Conservation (phyloP, 1,140 invertebrate species). For the Drosophila biarmipes region DNA sequence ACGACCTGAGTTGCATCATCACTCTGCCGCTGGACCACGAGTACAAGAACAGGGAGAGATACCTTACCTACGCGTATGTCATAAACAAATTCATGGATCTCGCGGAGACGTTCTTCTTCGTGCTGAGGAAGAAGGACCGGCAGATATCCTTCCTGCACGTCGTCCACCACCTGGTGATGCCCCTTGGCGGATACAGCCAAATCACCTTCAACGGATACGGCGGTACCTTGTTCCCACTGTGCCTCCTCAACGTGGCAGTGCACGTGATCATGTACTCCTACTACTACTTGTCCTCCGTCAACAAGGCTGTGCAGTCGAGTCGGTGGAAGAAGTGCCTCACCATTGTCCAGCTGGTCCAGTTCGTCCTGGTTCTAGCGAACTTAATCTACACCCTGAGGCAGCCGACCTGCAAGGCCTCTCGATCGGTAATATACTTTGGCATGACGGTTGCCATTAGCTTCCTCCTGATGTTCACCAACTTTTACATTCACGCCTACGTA, state of each 20-base stretch:
- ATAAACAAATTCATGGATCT: conserved; percentile 59
- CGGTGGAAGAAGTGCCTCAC: conserved; percentile 47
- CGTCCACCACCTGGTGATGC: conserved; percentile 86
- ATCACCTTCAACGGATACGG: conserved; percentile 78
- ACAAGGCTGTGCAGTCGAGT: conserved; percentile 3
- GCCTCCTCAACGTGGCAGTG: conserved; percentile 24
- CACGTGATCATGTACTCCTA: conserved; percentile 41
- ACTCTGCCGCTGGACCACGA: conserved; percentile 46
- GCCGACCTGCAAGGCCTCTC: conserved; percentile 10
- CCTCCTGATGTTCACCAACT: conserved; percentile 6
- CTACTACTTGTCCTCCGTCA: conserved; percentile 41
- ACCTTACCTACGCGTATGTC: conserved; percentile 36
- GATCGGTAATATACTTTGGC: neutral
- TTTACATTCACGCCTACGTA: conserved; percentile 13
- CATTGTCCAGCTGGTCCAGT: conserved; percentile 27
- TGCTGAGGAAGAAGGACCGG: conserved; percentile 56
- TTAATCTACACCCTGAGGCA: neutral
- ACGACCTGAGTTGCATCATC: conserved; percentile 32
- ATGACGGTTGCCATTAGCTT: neutral
- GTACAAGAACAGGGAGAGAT: conserved; percentile 29
- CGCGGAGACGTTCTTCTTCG: conserved; percentile 55
- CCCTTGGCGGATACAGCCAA: neutral
- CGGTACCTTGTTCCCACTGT: conserved; percentile 85
- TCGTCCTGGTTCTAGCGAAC: neutral
- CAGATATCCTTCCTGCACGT: conserved; percentile 58